Percentiles rank a stretch among this genome's conserved stretches.
Conservation (phyloP, 2,113 vertebrate genomes). For the Microcebus ravelobensis region DNA sequence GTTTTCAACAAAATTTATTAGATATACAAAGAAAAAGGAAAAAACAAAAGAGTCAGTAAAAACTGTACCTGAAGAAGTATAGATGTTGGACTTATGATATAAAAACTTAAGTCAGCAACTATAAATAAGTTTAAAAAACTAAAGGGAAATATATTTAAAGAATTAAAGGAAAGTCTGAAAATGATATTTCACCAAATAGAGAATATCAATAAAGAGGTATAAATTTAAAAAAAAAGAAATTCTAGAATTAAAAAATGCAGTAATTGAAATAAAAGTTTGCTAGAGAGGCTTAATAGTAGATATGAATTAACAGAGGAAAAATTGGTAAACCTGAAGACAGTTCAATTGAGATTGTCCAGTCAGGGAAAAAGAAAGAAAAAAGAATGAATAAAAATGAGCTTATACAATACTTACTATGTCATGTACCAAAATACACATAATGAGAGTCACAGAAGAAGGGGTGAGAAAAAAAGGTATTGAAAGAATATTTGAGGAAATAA, state of each 20-base stretch:
- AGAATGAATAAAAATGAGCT: not conserved
- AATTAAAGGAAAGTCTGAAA: not conserved
- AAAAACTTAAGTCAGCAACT: not conserved
- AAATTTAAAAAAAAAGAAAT: not conserved
- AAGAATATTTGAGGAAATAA: not conserved
- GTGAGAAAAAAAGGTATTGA: not conserved
- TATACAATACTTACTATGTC: not conserved
- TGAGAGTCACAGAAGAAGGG: not conserved
- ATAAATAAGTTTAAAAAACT: not conserved
- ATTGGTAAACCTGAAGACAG: not conserved
- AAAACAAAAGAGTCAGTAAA: not conserved
- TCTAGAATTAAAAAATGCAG: not conserved
- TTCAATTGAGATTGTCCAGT: not conserved
- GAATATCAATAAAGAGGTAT: not conserved
- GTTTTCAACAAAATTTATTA: not conserved
- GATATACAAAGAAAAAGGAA: not conserved
- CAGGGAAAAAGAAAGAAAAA: not conserved
- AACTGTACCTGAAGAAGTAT: not conserved
- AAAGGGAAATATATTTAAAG: not conserved
- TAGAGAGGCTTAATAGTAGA: not conserved
- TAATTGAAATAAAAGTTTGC: not conserved
- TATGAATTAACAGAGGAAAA: not conserved
- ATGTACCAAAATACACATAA: accelerated
- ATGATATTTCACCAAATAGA: not conserved
- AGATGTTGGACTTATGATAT: not conserved